Evolutionary conservation across 2,888 invertebrate genomes (phyloP).

Genomic region (Lamellibrachia satsuma): DNA sequence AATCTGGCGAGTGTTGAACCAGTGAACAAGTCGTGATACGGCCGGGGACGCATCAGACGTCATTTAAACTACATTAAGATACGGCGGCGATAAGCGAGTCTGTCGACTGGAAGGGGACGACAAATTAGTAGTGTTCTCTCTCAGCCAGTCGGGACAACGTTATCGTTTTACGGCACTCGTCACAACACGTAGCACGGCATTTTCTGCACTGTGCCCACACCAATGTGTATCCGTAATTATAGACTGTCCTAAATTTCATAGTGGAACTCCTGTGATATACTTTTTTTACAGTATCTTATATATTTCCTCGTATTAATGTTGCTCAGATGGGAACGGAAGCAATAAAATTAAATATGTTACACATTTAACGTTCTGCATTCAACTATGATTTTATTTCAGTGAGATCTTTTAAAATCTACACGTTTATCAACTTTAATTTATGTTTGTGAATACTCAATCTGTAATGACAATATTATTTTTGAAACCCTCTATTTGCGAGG

Average conservation of each 20-base stretch:
- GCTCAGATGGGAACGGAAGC: too few relatives aligned
- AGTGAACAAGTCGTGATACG: neutral
- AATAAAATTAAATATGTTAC: neutral
- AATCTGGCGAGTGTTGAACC: conserved; percentile 1
- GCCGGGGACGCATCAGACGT: neutral
- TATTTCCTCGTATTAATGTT: too few relatives aligned
- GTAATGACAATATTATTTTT: neutral
- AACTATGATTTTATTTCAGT: neutral
- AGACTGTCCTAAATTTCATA: neutral
- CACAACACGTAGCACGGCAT: neutral
- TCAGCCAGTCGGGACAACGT: neutral
- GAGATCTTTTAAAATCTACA: neutral
- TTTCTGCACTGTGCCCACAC: neutral
- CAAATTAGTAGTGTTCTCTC: neutral
- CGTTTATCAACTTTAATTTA: neutral
- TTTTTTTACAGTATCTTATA: too few relatives aligned
- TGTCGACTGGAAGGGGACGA: neutral
- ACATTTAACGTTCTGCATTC: neutral
- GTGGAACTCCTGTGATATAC: neutral
- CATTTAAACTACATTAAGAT: conserved; percentile 6
- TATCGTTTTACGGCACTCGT: neutral
- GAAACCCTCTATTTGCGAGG: neutral
- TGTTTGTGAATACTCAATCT: neutral
- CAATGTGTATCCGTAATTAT: neutral
- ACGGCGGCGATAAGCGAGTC: neutral